Conservation (phyloP, 2,113 vertebrate species). For the Loxodonta africana region DNA sequence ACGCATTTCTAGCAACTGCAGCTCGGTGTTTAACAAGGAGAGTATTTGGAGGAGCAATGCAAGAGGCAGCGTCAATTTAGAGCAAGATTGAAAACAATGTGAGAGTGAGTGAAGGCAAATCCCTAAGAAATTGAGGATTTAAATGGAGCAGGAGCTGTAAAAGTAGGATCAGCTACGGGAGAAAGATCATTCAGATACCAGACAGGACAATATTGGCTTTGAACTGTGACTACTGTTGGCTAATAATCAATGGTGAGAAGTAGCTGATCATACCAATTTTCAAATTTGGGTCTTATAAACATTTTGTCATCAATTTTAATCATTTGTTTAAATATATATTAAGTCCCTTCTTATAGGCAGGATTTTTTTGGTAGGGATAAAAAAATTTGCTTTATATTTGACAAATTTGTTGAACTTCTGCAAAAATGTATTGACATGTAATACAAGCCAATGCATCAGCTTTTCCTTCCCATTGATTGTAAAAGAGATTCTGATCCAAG, state of each 20-base stretch:
- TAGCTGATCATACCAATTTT: not conserved
- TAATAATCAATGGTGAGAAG: not conserved
- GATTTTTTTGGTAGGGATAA: constrained; percentile 7
- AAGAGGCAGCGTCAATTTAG: not conserved
- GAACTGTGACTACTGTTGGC: not conserved
- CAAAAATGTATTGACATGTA: not conserved
- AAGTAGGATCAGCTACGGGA: not conserved
- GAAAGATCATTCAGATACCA: constrained; percentile 6
- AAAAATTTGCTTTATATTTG: not conserved
- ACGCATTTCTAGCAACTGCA: constrained; percentile 7
- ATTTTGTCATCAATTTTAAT: not conserved
- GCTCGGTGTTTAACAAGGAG: constrained; percentile 53
- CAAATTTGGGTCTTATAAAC: not conserved
- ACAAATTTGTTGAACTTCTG: not conserved
- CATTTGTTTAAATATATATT: not conserved
- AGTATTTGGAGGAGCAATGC: constrained; percentile 15
- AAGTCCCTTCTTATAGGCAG: not conserved
- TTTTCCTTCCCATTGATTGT: not conserved
- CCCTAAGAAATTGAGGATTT: constrained; percentile 43
- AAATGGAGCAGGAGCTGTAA: constrained; percentile 25
- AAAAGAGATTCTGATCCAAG: not conserved
- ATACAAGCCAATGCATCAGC: not conserved
- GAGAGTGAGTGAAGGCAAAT: constrained; percentile 38
- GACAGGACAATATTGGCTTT: not conserved
- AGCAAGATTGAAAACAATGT: constrained; percentile 55